Evolutionary conservation across 2,888 invertebrate genomes (phyloP), one percentile per base, ranked within the genome.

Genomic region (Pammene fasciana): DNA sequence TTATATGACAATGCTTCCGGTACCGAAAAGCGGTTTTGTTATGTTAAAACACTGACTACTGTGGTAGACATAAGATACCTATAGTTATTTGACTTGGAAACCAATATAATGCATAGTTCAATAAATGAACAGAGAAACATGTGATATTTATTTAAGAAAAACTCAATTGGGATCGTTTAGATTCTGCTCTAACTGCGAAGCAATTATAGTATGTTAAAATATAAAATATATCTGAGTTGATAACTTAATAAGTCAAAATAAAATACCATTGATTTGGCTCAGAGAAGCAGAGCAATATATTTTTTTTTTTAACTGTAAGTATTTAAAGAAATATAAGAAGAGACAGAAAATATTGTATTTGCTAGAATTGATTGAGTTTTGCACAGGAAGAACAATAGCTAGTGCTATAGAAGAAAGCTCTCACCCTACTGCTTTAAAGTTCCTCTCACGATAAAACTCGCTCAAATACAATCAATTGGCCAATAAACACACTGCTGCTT

Each of bases 391-490:
- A 46, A 46, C 46, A 46, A 46, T 46, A 3, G 8, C 0, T 16
- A 48, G 2, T 16, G 18, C 26, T 7, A 14, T 46, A 50, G 11
- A 5, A n/a, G 13, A 11, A 18, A 50, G 6, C 11, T 64, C 64
- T 46, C 64, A 65, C 9, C 13, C 43, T 55, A 11, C 52, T 26
- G 26, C 3, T 34, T 6, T 16, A 13, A 67, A 26, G 36, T 46
- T 6, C 45, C 14, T 68, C 68, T 52, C 68, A 68, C 64, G 64
- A 43, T 56, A 61, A n/a, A 55, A 61, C 38, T 34, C 41, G 41
- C 64, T 50, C 57, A 48, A 66, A 38, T 43, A 26, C 36, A 48
- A 64, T 46, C 64, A 65, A 59, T 68, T 43, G 34, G 43, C 64
- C 52, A 46, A 61, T 26, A 34, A 18, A 38, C 14, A n/a, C 36